These are phyloP conservation scores for Argyrosomus regius DNA, from an alignment of 2,797 vertebrate species.

Conservation along the genomic window DNA sequence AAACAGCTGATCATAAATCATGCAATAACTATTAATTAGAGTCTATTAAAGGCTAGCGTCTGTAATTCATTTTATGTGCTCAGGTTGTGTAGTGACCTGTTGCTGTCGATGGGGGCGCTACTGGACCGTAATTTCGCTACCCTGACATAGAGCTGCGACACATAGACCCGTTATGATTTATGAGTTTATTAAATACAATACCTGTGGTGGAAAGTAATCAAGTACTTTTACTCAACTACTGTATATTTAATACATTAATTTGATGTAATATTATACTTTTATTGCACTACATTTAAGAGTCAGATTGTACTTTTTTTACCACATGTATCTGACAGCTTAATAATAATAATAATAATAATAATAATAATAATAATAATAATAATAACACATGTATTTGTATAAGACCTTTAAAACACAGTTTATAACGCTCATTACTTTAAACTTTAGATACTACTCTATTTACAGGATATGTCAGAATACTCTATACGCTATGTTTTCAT, in stretches of 20 bases:
- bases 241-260: neutral
- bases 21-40: constrained; percentile 18
- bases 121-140: neutral
- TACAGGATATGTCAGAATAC: too few species aligned
- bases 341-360: too few species aligned
- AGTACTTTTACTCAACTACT: neutral
- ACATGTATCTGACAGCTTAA: neutral
- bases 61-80: constrained; percentile 18
- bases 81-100: constrained; percentile 22
- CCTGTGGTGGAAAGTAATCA: neutral
- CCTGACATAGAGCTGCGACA: constrained; percentile 36
- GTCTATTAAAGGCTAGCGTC: neutral
- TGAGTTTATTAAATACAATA: neutral
- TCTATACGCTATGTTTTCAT: too few species aligned
- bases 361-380: too few species aligned
- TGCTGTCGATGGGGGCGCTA: constrained; percentile 44
- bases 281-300: too few species aligned
- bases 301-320: neutral
- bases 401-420: too few species aligned
- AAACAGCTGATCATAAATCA: neutral
- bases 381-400: too few species aligned
- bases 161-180: constrained; percentile 32
- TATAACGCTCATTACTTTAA: too few species aligned
- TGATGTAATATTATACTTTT: too few species aligned
- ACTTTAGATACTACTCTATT: too few species aligned